Conservation (phyloP, 2,888 invertebrate genomes). For the Didymodactylos carnosus region DNA sequence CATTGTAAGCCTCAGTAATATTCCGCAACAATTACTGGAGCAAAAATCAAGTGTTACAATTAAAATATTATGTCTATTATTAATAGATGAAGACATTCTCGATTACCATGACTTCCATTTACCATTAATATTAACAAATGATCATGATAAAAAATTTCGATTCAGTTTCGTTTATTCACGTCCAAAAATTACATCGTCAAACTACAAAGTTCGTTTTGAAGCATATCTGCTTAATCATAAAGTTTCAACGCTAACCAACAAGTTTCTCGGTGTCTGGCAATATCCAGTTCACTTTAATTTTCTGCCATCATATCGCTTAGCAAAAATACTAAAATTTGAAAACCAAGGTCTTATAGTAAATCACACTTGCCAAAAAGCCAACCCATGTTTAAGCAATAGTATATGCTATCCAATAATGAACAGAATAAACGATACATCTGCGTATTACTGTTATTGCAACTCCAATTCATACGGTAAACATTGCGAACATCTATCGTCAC, state of each 20-base stretch:
- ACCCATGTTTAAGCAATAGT: background rate
- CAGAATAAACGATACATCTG: background rate
- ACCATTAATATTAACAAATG: background rate
- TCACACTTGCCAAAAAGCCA: background rate
- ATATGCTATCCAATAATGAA: background rate
- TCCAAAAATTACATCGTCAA: background rate
- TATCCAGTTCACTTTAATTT: background rate
- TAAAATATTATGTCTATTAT: background rate
- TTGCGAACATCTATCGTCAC: background rate
- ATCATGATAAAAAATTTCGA: background rate
- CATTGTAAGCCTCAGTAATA: background rate
- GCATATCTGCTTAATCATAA: background rate
- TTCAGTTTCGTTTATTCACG: background rate
- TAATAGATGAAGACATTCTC: background rate
- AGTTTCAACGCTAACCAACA: background rate
- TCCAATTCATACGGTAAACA: background rate
- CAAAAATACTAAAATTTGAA: background rate
- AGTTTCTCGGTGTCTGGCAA: background rate
- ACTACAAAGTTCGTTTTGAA: background rate
- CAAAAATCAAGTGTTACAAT: background rate
- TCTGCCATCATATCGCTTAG: background rate
- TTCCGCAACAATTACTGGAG: background rate
- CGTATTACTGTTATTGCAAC: background rate
- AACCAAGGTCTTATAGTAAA: background rate
- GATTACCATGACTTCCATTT: background rate